Evolutionary conservation across 1,140 invertebrate species (phyloP).

Genomic region (Schlechtendalia chinensis): DNA sequence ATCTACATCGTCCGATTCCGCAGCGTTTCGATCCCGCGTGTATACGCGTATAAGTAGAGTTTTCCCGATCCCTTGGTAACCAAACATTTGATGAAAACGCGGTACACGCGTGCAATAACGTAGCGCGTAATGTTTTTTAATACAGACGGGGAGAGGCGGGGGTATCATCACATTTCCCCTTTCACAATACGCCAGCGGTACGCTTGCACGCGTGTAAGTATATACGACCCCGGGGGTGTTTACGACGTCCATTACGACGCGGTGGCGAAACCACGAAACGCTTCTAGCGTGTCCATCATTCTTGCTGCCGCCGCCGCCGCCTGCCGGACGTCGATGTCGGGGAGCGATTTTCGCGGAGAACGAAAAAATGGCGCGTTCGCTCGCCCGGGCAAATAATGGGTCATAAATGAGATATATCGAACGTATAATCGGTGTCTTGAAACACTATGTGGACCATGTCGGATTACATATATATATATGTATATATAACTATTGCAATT

Average conservation of each 20-base stretch:
- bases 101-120: too few relatives aligned
- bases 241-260: constrained; percentile 16
- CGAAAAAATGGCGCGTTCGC: not conserved
- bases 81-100: too few relatives aligned
- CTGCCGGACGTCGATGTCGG: too few relatives aligned
- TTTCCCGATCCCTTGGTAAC: too few relatives aligned
- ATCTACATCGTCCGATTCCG: too few relatives aligned
- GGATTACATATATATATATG: not conserved
- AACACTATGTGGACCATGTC: not conserved
- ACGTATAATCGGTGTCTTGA: constrained; percentile 34
- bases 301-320: not conserved
- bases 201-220: too few relatives aligned
- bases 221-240: not conserved
- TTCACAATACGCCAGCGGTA: too few relatives aligned
- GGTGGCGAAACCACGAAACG: constrained; percentile 24
- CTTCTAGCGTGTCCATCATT: constrained; percentile 35
- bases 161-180: too few relatives aligned
- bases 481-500: not conserved
- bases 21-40: too few relatives aligned
- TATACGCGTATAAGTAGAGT: too few relatives aligned
- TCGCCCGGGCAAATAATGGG: not conserved
- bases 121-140: too few relatives aligned
- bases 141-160: too few relatives aligned
- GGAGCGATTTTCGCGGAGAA: not conserved
- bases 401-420: constrained; percentile 35